Evolutionary conservation across 2,113 vertebrate species (phyloP), one percentile per base, ranked within the genome.

Genomic region (Rattus rattus): DNA sequence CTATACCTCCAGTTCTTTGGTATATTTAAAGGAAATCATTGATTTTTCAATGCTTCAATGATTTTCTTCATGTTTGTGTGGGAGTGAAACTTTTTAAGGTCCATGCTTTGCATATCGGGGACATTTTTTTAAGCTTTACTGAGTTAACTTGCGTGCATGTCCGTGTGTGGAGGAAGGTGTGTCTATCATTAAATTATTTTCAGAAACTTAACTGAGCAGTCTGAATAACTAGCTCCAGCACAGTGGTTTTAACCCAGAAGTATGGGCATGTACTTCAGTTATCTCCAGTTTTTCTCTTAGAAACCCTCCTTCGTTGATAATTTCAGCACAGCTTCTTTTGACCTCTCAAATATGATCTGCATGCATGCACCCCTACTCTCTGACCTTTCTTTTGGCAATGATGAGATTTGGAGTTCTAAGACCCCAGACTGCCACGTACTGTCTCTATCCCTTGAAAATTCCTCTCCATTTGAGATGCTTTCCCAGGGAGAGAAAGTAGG

Each of bases 181-280:
- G 28, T 52, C 52, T 49, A 33, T 79, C 47, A 52, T 79, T 30
- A 6, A 79, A 39, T 52, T 47, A 79, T 52, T 52, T 52, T 52
- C 76, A 79, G 47, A 79, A 33, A 79, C 47, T 33, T 80, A 80
- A 33, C 28, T 33, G 16, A 33, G 16, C 10, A 80, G 11, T 54
- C 52, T 33, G 89, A 75, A 63, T 79, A 95, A 72, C 90, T 33
- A 89, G 17, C 80, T 85, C 94, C 69, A 43, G 43, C 43, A 80
- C 33, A 92, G 10, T 33, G n/a, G 10, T 80, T 80, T 54, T 36
- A 94, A 63, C 52, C 77, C 65, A 24, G 49, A 80, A 75, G 16
- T 65, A 5, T 56, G 19, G 5, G 7, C 47, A 10, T 56, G 24
- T 81, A 26, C 20, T 61, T 75, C 81, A 77, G 11, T 26, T 61